Percentiles rank a stretch among this genome's conserved stretches.
Evolutionary conservation across 1,140 invertebrate species (phyloP).

Genomic region (Drosophila pseudoobscura): DNA sequence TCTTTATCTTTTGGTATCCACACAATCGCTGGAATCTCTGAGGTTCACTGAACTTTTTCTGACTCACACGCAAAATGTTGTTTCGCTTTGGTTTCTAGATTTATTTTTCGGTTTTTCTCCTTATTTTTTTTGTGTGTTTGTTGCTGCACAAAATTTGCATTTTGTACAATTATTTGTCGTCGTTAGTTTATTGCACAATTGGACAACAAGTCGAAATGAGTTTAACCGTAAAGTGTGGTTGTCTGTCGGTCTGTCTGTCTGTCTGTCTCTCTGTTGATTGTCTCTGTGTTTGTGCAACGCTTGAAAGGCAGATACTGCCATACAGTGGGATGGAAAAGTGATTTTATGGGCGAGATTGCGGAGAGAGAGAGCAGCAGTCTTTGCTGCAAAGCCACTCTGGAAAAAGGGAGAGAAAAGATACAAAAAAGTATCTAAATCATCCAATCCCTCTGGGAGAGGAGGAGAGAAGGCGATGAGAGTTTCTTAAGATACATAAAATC

Average conservation of each 20-base stretch:
- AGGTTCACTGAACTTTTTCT: slow-evolving; percentile 28
- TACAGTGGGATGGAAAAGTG: slow-evolving; percentile 16
- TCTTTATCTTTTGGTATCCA: no score
- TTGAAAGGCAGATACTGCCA: background rate
- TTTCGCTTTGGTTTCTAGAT: slow-evolving; percentile 9
- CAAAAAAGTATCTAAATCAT: no score
- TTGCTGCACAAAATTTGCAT: slow-evolving; percentile 59
- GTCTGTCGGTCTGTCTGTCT: no score
- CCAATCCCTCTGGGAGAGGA: no score
- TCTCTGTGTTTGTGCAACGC: slow-evolving; percentile 13
- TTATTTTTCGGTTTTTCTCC: slow-evolving; percentile 9
- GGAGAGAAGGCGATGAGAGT: no score
- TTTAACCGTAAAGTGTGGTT: slow-evolving; percentile 58
- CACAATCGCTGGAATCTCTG: no score
- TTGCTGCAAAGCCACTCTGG: no score
- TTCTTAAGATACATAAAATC: no score
- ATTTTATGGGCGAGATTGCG: background rate
- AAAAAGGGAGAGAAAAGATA: no score
- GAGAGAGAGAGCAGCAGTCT: background rate
- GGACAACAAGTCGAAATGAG: slow-evolving; percentile 68
- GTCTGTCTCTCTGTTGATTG: slow-evolving; percentile 8
- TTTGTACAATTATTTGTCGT: slow-evolving; percentile 59
- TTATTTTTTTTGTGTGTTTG: slow-evolving; percentile 10
- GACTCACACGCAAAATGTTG: slow-evolving; percentile 29
- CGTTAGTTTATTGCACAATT: slow-evolving; percentile 69